Percentiles rank a stretch among this genome's conserved stretches.
These are phyloP conservation scores for Petrocephalus zakoni DNA, from an alignment of 2,113 vertebrate genomes.

Conservation along the genomic window DNA sequence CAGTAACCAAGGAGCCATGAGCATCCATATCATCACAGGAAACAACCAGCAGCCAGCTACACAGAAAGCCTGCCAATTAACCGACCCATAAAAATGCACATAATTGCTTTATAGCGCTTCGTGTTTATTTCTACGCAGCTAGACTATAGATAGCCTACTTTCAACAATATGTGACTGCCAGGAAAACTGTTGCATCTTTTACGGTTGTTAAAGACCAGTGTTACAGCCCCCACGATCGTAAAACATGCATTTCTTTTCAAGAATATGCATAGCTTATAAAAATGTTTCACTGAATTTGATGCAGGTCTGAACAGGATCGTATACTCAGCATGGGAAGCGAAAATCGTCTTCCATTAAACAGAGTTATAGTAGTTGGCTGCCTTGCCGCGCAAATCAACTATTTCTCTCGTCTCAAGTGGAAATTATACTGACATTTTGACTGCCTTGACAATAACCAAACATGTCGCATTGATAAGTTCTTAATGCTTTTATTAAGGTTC, in stretches of 20 bases:
- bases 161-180: neutral
- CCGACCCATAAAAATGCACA: neutral
- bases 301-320: neutral
- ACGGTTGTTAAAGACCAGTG: neutral
- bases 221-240: neutral
- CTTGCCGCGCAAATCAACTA: neutral
- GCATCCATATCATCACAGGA: neutral
- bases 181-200: neutral
- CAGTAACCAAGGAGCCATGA: conserved; percentile 21
- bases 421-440: neutral
- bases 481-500: neutral
- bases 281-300: neutral
- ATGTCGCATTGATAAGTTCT: neutral
- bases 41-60: neutral
- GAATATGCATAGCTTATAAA: neutral
- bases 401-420: neutral
- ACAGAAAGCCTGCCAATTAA: neutral
- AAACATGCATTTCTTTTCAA: neutral
- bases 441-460: neutral
- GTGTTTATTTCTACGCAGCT: neutral
- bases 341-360: neutral
- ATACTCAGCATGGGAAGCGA: neutral
- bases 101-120: neutral
- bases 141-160: neutral
- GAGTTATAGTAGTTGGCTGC: neutral